Conservation (phyloP, 2,797 vertebrate genomes). For the Eptatretus atami region DNA sequence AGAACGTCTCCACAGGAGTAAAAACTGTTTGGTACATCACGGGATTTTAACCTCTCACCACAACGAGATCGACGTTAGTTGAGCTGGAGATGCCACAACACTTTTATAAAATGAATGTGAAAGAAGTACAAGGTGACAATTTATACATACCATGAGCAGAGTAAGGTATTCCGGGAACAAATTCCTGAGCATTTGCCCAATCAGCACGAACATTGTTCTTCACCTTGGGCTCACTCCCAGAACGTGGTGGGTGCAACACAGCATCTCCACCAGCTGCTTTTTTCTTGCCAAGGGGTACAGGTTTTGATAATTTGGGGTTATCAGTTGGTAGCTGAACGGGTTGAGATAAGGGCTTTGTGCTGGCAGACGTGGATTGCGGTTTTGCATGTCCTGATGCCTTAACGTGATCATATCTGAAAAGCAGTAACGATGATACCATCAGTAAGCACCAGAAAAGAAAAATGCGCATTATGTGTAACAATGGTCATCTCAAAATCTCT, state of each 20-base stretch:
- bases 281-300: conserved; percentile 16
- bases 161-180: conserved; percentile 85
- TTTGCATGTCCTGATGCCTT: conserved; percentile 30
- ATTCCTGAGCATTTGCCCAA: conserved; percentile 87
- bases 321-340: not conserved
- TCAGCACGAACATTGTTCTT: conserved; percentile 18
- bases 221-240: too few relatives aligned
- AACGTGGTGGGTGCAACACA: too few relatives aligned
- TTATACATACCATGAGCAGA: conserved; percentile 15
- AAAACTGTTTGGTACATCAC: too few relatives aligned
- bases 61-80: too few relatives aligned
- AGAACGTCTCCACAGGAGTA: too few relatives aligned
- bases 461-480: not conserved
- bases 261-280: too few relatives aligned
- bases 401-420: conserved; percentile 50
- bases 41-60: too few relatives aligned
- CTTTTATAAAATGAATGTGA: too few relatives aligned
- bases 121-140: too few relatives aligned
- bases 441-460: not conserved
- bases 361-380: conserved; percentile 13
- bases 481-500: not conserved
- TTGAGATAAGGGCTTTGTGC: not conserved
- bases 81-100: too few relatives aligned
- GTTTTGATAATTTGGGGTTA: conserved; percentile 13
- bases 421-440: not conserved